These are phyloP conservation scores for Frankliniella fusca DNA, from an alignment of 2,888 invertebrate genomes.

Conservation along the genomic window DNA sequence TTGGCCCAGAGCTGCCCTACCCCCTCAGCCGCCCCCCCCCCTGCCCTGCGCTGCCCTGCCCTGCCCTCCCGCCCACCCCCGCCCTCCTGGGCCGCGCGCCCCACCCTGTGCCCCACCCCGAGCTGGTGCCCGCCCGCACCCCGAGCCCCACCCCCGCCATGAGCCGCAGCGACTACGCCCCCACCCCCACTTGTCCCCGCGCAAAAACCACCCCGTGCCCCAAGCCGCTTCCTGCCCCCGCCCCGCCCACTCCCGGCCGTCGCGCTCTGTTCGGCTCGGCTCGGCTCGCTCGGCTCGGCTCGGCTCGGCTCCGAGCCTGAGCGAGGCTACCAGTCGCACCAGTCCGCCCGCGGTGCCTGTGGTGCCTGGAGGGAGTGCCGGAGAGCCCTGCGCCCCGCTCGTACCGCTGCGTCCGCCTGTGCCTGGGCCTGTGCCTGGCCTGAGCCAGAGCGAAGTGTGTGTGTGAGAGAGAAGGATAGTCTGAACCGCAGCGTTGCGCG, in stretches of 20 bases:
- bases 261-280: background rate
- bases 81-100: background rate
- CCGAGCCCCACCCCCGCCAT: background rate
- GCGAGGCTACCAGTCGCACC: background rate
- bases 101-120: background rate
- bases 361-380: background rate
- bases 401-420: too few species aligned
- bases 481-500: background rate
- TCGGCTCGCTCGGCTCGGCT: background rate
- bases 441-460: background rate
- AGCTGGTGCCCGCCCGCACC: background rate
- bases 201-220: conserved; percentile 6
- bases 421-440: background rate
- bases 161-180: background rate
- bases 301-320: background rate
- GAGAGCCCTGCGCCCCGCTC: background rate
- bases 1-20: background rate
- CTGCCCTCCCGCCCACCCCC: background rate
- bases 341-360: conserved; percentile 2
- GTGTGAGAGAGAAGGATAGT: conserved; percentile 1
- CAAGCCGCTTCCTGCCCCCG: conserved; percentile 2
- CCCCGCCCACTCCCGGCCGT: background rate
- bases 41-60: background rate
- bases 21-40: conserved; percentile 9
- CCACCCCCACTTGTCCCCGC: background rate